Percentiles rank a stretch among this genome's conserved stretches.
Conservation (phyloP, 2,113 vertebrate genomes). For the Dendrocopos noguchii region DNA sequence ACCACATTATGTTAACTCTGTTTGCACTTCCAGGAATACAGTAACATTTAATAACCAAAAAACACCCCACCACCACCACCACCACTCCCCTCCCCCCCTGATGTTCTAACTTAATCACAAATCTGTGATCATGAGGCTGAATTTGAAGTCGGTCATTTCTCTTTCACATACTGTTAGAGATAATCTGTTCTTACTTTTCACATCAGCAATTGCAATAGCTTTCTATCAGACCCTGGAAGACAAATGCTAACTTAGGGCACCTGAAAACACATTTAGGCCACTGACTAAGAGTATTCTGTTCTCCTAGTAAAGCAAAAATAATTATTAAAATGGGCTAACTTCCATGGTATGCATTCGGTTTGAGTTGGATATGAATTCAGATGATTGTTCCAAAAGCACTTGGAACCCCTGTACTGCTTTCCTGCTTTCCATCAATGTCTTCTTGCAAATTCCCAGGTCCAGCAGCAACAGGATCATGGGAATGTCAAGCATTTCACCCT, state of each 20-base stretch:
- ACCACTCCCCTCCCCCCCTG: no score
- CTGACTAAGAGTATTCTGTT: background rate
- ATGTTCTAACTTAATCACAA: background rate
- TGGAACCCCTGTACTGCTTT: background rate
- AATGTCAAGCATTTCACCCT: background rate
- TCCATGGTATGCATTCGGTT: background rate
- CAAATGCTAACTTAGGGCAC: background rate
- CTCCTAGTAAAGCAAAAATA: background rate
- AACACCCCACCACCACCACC: no score
- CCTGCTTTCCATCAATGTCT: background rate
- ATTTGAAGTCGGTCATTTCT: conserved; percentile 13
- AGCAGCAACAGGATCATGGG: background rate
- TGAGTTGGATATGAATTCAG: background rate
- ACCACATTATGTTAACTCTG: background rate
- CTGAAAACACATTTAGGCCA: background rate
- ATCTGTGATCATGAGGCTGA: background rate
- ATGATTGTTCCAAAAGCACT: background rate
- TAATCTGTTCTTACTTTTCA: conserved; percentile 7
- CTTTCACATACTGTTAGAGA: background rate
- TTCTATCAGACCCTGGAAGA: background rate
- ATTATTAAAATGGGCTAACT: background rate
- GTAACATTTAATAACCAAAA: background rate
- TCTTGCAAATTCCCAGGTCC: background rate
- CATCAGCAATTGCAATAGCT: background rate
- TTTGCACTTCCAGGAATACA: background rate